Evolutionary conservation across 2,113 vertebrate species (phyloP).

Genomic region (Malaclemys terrapin): DNA sequence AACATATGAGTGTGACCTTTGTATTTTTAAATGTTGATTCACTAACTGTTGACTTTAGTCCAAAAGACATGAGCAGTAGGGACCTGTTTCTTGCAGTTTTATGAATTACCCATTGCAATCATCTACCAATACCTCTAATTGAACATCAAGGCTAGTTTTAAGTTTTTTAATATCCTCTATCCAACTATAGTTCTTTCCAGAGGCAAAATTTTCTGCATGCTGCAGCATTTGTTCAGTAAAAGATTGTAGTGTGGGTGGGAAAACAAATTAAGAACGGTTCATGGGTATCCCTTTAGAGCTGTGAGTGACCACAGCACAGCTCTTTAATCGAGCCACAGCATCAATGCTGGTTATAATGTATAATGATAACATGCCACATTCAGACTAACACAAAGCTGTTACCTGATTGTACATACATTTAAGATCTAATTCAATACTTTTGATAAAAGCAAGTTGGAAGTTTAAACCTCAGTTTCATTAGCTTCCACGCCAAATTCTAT

Average conservation of each 20-base stretch:
- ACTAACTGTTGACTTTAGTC: not conserved
- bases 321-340: not conserved
- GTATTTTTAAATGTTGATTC: not conserved
- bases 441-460: not conserved
- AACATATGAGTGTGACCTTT: not conserved
- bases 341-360: not conserved
- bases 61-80: not conserved
- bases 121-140: not conserved
- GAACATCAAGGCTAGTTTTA: not conserved
- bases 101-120: not conserved
- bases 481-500: not conserved
- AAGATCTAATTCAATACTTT: not conserved
- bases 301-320: not conserved
- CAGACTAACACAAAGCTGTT: not conserved
- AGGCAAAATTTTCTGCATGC: not conserved
- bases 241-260: accelerated
- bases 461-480: not conserved
- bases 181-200: accelerated
- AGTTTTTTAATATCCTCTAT: not conserved
- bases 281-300: not conserved
- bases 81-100: not conserved
- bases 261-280: not conserved
- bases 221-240: not conserved
- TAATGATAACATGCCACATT: not conserved
- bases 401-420: not conserved